phyloP scores from a whole-genome alignment of 2,113 vertebrate genomes.

The Syrrhaptes paradoxus region DNA sequence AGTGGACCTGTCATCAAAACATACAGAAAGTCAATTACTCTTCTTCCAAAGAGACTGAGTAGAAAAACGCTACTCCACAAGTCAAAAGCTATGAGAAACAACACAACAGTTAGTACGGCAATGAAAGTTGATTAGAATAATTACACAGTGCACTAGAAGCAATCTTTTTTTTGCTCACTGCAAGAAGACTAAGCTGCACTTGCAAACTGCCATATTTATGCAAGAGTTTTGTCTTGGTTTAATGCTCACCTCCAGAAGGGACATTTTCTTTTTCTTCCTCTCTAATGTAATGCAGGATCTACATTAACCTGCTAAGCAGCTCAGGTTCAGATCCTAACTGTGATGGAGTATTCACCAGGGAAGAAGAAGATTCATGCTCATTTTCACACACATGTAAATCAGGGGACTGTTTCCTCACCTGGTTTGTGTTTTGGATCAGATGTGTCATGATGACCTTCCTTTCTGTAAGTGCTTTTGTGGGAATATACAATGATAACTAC shows the following conservation, averaged over 20 bases:
- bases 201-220: background rate
- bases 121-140: background rate
- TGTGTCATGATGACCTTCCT: background rate
- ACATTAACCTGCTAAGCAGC: background rate
- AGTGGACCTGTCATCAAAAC: background rate
- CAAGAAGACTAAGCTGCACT: background rate
- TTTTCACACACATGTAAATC: background rate
- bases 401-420: background rate
- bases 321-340: background rate
- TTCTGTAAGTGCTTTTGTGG: background rate
- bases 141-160: background rate
- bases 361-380: background rate
- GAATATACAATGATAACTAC: background rate
- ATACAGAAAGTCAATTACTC: background rate
- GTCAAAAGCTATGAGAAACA: constrained; percentile 36
- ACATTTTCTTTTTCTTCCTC: background rate
- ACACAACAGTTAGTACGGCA: constrained; percentile 1
- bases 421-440: background rate
- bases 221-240: background rate
- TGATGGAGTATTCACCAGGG: background rate
- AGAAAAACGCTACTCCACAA: constrained; percentile 26
- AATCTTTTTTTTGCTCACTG: background rate
- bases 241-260: background rate
- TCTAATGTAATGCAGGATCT: background rate
- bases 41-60: background rate